phyloP scores from a whole-genome alignment of 2,797 vertebrate species.

The Brachymystax lenok region DNA sequence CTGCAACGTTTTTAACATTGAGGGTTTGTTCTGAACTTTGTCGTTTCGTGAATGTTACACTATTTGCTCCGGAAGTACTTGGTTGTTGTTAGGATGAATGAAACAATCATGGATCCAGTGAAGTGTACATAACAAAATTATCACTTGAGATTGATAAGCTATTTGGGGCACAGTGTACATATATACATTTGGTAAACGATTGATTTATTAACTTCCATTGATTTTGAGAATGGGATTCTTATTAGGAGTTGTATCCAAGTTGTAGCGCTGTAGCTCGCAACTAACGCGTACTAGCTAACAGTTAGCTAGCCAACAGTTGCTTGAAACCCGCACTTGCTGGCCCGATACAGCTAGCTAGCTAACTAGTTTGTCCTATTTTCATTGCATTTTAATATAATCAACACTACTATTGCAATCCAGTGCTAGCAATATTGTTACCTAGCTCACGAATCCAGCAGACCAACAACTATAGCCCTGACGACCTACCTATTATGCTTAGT shows the following conservation, averaged over 20 bases:
- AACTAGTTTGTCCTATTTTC: background rate
- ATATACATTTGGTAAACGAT: background rate
- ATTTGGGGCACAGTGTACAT: background rate
- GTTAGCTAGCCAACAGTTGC: background rate
- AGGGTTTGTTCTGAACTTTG: background rate
- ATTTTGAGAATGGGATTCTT: background rate
- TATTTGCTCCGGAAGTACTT: slow-evolving; percentile 57
- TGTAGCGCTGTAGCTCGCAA: background rate
- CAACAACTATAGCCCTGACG: too few relatives aligned
- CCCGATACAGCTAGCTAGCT: background rate
- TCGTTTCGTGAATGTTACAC: slow-evolving; percentile 41
- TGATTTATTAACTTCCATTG: background rate
- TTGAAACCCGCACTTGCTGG: background rate
- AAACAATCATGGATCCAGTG: slow-evolving; percentile 37
- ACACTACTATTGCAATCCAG: background rate
- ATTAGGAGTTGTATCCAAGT: background rate
- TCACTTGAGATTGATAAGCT: background rate
- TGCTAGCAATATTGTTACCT: too few relatives aligned
- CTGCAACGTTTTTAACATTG: background rate
- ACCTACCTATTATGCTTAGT: too few relatives aligned
- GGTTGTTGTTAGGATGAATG: slow-evolving; percentile 67
- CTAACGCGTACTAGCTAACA: too few relatives aligned
- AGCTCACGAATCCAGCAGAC: too few relatives aligned
- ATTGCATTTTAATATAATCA: background rate
- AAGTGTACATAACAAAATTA: background rate